phyloP scores from a whole-genome alignment of 2,888 invertebrate genomes.

The Acleris emargana region DNA sequence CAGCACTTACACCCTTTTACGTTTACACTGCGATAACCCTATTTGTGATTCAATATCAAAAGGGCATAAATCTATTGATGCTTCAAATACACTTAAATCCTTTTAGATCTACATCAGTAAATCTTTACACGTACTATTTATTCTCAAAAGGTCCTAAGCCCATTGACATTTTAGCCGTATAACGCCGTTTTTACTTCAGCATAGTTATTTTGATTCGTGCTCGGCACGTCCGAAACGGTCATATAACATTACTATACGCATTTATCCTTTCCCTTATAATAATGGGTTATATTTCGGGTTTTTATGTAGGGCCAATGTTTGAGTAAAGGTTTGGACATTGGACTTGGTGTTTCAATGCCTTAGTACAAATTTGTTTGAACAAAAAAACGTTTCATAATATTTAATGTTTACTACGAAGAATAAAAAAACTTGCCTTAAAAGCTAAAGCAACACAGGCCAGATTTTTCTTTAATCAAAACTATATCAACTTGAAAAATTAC shows the following conservation, averaged over 20 bases:
- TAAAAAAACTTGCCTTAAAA: too few species aligned
- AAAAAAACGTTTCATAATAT: too few species aligned
- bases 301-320: constrained; percentile 4
- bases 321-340: constrained; percentile 5
- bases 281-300: constrained; percentile 25
- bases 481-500: too few species aligned
- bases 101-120: background rate
- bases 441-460: too few species aligned
- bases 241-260: constrained; percentile 29
- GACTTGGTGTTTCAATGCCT: background rate
- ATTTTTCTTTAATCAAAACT: too few species aligned
- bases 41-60: background rate
- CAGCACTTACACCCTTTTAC: background rate
- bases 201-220: background rate
- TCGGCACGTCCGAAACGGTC: constrained; percentile 11
- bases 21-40: background rate
- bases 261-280: constrained; percentile 27
- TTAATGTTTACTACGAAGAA: too few species aligned
- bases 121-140: too few species aligned
- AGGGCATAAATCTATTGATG: background rate
- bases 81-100: background rate
- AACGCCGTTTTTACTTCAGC: background rate
- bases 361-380: too few species aligned
- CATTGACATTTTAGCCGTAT: background rate
- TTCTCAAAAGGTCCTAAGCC: background rate